These are phyloP conservation scores for Apaloderma vittatum DNA, from an alignment of 2,113 vertebrate genomes.

Conservation along the genomic window DNA sequence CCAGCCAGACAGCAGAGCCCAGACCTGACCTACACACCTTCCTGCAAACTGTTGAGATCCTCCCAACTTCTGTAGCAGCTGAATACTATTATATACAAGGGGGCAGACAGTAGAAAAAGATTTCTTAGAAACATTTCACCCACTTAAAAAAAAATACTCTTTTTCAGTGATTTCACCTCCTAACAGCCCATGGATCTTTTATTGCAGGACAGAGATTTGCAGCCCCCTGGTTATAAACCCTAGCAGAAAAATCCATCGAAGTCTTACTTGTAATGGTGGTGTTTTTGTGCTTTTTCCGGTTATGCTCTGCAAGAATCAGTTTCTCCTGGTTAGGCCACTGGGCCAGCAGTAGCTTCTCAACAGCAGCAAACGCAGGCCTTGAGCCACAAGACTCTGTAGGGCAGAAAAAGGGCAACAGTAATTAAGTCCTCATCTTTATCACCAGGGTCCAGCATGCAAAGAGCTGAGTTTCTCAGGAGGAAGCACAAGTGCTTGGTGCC, in stretches of 20 bases:
- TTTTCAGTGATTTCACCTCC: background rate
- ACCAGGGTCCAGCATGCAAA: background rate
- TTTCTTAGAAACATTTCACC: background rate
- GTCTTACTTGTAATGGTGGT: constrained; percentile 83
- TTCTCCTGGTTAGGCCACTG: constrained; percentile 80
- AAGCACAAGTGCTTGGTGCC: too few relatives aligned
- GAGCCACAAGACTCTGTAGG: constrained; percentile 61
- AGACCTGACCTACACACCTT: background rate
- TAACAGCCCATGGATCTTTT: background rate
- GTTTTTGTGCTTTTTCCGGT: constrained; percentile 68
- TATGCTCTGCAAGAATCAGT: constrained; percentile 68
- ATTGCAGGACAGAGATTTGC: rapidly evolving
- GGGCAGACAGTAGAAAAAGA: background rate
- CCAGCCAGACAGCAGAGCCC: background rate
- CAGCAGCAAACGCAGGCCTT: background rate
- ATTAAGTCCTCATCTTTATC: background rate
- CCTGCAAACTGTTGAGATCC: background rate
- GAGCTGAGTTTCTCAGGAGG: too few relatives aligned
- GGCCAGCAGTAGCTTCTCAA: constrained; percentile 48
- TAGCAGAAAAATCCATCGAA: background rate
- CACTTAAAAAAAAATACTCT: background rate
- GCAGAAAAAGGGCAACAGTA: background rate
- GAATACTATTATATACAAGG: background rate
- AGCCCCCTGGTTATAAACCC: background rate
- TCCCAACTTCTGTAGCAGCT: background rate